Evolutionary conservation across 2,888 invertebrate genomes (phyloP).

Genomic region (Erebia ligea): DNA sequence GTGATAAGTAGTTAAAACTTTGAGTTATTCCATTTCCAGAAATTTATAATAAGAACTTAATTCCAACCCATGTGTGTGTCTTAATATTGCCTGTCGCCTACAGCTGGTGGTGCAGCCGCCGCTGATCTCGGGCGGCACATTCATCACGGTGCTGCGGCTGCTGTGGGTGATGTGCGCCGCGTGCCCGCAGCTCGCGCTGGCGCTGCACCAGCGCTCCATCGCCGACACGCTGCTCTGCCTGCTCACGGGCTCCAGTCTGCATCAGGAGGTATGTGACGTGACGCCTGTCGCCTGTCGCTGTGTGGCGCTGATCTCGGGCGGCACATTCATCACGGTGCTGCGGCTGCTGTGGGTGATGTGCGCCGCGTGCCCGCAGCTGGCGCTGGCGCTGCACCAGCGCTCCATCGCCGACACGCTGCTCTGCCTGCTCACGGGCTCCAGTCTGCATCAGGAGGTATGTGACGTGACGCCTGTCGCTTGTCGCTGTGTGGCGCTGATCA

Average conservation of each 20-base stretch:
- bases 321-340: conserved; percentile 97
- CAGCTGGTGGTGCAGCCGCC: conserved; percentile 96
- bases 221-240: conserved; percentile 97
- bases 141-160: conserved; percentile 98
- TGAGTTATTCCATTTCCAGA: too few species aligned
- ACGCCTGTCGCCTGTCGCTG: conserved; percentile 80
- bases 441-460: conserved; percentile 80
- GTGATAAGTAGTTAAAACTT: too few species aligned
- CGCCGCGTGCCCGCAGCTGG: conserved; percentile 96
- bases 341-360: conserved; percentile 98
- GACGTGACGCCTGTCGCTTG: conserved; percentile 84
- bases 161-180: conserved; percentile 97
- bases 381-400: conserved; percentile 94
- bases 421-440: conserved; percentile 95
- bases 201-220: conserved; percentile 96
- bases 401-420: conserved; percentile 98
- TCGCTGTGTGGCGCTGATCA: conserved; percentile 97
- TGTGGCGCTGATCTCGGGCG: conserved; percentile 96
- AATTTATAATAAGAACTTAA: too few species aligned
- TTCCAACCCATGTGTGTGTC: too few species aligned
- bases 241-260: conserved; percentile 93
- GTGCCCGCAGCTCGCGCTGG: conserved; percentile 96
- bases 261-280: conserved; percentile 61
- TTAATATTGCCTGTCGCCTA: conserved; percentile 38
- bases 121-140: conserved; percentile 96